Conservation (phyloP, 2,888 invertebrate genomes). For the Macaria notata region DNA sequence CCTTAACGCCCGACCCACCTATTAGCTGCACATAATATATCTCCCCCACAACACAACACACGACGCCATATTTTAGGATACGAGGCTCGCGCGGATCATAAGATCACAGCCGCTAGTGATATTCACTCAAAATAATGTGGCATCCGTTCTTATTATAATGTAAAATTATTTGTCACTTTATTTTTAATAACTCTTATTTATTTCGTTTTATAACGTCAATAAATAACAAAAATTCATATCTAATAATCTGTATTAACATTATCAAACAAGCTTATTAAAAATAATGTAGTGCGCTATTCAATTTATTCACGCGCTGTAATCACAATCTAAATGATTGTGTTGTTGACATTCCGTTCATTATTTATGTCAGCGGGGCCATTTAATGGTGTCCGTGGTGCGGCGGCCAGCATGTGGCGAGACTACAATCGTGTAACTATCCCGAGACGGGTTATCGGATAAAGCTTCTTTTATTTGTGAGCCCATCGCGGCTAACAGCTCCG, state of each 20-base stretch:
- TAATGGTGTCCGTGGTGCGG: conserved; percentile 13
- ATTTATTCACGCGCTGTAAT: conserved; percentile 19
- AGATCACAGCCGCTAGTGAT: conserved; percentile 25
- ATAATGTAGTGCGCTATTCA: conserved; percentile 12
- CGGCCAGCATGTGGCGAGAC: conserved; percentile 41
- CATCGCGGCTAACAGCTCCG: conserved; percentile 61
- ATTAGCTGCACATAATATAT: conserved; percentile 78
- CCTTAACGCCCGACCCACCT: conserved; percentile 79
- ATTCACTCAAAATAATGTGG: conserved; percentile 30
- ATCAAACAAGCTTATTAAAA: conserved; percentile 23
- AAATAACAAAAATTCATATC: conserved; percentile 15
- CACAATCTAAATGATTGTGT: conserved; percentile 16
- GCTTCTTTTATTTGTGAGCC: conserved; percentile 77
- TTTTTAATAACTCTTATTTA: conserved; percentile 16
- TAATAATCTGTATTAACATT: conserved; percentile 16
- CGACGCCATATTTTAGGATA: conserved; percentile 52
- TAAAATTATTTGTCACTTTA: conserved; percentile 24
- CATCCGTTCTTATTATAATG: conserved; percentile 21
- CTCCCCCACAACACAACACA: conserved; percentile 56
- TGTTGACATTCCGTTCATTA: conserved; percentile 18
- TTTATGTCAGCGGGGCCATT: conserved; percentile 12
- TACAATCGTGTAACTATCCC: conserved; percentile 60
- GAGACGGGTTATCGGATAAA: conserved; percentile 72
- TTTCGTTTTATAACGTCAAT: conserved; percentile 12
- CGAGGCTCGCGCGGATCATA: conserved; percentile 30